These are phyloP conservation scores for Rattus norvegicus DNA, from an alignment of 2,113 vertebrate species.

Conservation along the genomic window DNA sequence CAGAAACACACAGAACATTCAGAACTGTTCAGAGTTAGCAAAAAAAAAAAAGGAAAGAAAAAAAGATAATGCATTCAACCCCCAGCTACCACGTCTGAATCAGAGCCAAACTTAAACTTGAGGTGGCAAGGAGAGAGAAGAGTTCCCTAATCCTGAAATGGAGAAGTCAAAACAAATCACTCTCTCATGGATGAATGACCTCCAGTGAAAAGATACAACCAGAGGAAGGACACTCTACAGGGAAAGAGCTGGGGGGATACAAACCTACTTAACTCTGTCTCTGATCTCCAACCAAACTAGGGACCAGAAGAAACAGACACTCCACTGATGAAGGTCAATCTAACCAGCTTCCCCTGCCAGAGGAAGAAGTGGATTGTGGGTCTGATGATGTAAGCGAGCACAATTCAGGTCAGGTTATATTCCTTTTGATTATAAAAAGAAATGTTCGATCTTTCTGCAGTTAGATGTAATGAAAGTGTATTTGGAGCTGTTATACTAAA, in stretches of 20 bases:
- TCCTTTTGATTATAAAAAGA: neutral
- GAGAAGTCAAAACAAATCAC: neutral
- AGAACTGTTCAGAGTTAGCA: neutral
- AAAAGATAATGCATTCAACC: neutral
- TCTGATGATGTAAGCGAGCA: neutral
- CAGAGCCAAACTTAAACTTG: neutral
- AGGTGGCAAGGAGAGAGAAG: neutral
- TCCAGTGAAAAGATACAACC: neutral
- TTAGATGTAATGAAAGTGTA: neutral
- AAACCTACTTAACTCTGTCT: neutral
- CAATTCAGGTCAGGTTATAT: neutral
- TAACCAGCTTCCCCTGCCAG: neutral
- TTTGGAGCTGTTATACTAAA: constrained; percentile 1
- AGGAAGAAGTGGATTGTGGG: neutral
- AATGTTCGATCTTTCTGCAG: neutral
- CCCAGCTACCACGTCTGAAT: neutral
- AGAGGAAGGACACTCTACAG: neutral
- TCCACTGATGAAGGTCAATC: neutral
- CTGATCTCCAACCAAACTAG: neutral
- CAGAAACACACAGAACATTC: neutral
- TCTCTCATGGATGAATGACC: neutral
- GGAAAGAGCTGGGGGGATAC: neutral
- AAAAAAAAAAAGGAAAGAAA: too few relatives aligned
- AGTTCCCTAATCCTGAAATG: neutral
- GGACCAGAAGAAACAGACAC: too few relatives aligned